A percentile compares a stretch with the other conserved stretches of the same genome.
Conservation (phyloP, 2,888 invertebrate species). For the Idaea aversata region DNA sequence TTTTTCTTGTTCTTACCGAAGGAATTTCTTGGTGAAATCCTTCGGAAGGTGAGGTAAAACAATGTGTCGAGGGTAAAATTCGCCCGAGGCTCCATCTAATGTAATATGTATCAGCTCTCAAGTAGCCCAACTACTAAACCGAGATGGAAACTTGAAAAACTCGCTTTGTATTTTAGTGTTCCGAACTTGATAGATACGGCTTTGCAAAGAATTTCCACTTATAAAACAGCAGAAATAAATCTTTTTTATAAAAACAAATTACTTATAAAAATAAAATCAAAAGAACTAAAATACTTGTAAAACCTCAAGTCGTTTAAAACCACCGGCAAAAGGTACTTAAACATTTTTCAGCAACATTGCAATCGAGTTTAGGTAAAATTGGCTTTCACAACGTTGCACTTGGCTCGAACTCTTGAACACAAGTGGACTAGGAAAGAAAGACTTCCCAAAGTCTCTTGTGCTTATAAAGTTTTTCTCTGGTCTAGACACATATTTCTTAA, state of each 20-base stretch:
- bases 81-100: conserved; percentile 48
- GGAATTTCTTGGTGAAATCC: conserved; percentile 33
- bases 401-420: neutral
- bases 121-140: conserved; percentile 25
- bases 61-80: conserved; percentile 54
- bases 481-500: conserved; percentile 1
- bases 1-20: conserved; percentile 36
- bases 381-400: neutral
- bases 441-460: neutral
- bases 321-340: neutral
- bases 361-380: conserved; percentile 1
- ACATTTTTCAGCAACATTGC: neutral
- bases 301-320: neutral
- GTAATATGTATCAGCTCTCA: conserved; percentile 63
- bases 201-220: conserved; percentile 4
- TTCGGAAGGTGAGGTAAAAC: conserved; percentile 39
- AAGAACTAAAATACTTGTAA: neutral
- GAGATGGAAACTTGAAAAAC: conserved; percentile 19
- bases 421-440: neutral
- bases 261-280: neutral
- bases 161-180: conserved; percentile 19
- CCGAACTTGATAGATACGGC: neutral
- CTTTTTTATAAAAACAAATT: neutral
- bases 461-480: neutral
- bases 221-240: neutral